phyloP scores from a whole-genome alignment of 2,888 invertebrate species.

The Philereme vetulata region DNA sequence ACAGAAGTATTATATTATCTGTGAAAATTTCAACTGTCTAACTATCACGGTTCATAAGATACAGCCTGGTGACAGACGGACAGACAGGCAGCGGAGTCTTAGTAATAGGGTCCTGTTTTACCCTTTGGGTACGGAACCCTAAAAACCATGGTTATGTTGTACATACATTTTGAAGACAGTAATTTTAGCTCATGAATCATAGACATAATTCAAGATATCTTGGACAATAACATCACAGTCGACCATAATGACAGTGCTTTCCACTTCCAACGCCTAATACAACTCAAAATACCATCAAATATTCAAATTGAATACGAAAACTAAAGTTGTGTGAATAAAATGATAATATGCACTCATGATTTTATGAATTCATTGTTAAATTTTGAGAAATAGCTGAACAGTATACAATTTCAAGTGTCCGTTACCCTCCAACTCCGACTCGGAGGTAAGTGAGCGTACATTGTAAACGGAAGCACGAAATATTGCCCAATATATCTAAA shows the following conservation, averaged over 20 bases:
- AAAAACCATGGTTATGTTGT: neutral
- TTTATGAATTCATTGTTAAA: too few relatives aligned
- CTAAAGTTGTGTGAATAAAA: too few relatives aligned
- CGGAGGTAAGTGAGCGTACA: conserved; percentile 44
- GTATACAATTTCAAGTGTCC: conserved; percentile 17
- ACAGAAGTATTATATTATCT: too few relatives aligned
- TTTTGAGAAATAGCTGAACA: neutral
- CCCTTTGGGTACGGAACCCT: too few relatives aligned
- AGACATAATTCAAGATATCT: conserved; percentile 27
- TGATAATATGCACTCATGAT: too few relatives aligned
- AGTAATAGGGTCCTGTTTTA: too few relatives aligned
- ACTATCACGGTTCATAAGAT: too few relatives aligned
- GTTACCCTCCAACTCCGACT: conserved; percentile 18
- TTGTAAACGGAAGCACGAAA: conserved; percentile 71
- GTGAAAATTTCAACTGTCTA: too few relatives aligned
- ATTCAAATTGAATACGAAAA: conserved; percentile 3
- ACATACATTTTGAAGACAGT: neutral
- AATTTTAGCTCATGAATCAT: conserved; percentile 17
- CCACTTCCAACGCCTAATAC: conserved; percentile 10
- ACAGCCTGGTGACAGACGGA: too few relatives aligned
- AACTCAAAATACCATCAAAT: conserved; percentile 18
- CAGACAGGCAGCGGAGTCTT: too few relatives aligned
- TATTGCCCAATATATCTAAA: conserved; percentile 64
- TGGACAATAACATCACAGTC: conserved; percentile 19
- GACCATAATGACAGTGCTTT: conserved; percentile 21